These are phyloP conservation scores for Drosophila ficusphila DNA, from an alignment of 1,140 invertebrate species.

Conservation along the genomic window DNA sequence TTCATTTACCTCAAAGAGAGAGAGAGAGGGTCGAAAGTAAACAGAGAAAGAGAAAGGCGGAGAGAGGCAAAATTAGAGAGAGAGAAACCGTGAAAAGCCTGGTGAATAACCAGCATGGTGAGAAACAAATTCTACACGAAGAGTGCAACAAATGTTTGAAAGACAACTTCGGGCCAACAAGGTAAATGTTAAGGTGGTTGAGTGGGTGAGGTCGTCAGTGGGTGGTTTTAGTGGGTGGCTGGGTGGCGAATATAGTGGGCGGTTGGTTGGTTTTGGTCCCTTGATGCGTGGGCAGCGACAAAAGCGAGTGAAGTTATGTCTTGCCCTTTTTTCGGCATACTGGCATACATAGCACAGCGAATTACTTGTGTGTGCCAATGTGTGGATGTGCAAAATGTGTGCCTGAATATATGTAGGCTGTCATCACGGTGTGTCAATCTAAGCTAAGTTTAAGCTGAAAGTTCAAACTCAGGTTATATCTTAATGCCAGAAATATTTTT, in stretches of 20 bases:
- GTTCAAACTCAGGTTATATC: not conserved
- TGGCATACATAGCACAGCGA: slow-evolving; percentile 63
- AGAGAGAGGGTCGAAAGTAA: slow-evolving; percentile 44
- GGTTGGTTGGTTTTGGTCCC: slow-evolving; percentile 13
- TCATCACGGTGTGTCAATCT: not conserved
- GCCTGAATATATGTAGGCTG: slow-evolving; percentile 19
- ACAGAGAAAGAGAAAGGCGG: slow-evolving; percentile 42
- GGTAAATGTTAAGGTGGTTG: slow-evolving; percentile 49
- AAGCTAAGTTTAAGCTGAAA: not conserved
- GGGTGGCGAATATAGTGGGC: not conserved
- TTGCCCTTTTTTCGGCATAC: slow-evolving; percentile 61
- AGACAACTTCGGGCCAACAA: slow-evolving; percentile 39
- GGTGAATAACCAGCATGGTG: slow-evolving; percentile 44
- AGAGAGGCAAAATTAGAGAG: not conserved
- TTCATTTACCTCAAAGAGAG: slow-evolving; percentile 1
- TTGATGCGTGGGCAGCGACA: slow-evolving; percentile 31
- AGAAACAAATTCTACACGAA: slow-evolving; percentile 30
- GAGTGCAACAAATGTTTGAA: slow-evolving; percentile 73
- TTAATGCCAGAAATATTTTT: not conserved
- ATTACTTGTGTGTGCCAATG: slow-evolving; percentile 15
- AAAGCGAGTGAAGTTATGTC: slow-evolving; percentile 63
- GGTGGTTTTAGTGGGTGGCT: slow-evolving; percentile 12
- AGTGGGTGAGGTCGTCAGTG: not conserved
- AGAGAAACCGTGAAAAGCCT: slow-evolving; percentile 2
- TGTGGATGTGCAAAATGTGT: slow-evolving; percentile 27